Conservation (phyloP, 1,140 invertebrate species). For the Zophobas morio region DNA sequence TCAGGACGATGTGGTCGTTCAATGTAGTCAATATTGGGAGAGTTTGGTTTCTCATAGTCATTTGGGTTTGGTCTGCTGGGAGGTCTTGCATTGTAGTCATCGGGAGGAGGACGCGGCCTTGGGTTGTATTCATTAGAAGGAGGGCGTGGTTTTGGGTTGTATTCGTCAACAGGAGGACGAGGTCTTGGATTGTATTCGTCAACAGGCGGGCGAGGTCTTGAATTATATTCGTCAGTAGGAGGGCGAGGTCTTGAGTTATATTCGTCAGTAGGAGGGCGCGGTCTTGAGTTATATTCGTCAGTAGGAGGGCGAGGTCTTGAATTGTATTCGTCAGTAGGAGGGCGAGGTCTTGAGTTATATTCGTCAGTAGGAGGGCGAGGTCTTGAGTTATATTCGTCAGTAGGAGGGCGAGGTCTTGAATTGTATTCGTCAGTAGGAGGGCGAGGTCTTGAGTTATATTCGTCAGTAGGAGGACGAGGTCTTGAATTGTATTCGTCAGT, state of each 20-base stretch:
- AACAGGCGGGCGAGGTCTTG: neutral
- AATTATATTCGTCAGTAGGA: constrained; percentile 4
- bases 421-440: constrained; percentile 1
- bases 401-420: neutral
- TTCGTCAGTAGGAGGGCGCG: neutral
- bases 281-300: neutral
- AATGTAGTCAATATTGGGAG: constrained; percentile 1
- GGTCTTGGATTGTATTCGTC: constrained; percentile 5
- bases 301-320: neutral
- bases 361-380: neutral
- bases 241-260: neutral
- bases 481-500: neutral
- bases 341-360: neutral
- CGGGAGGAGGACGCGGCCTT: neutral
- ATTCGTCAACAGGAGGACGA: neutral
- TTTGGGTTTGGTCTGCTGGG: neutral
- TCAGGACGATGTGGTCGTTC: neutral
- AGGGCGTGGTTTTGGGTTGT: neutral
- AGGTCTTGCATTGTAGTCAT: neutral
- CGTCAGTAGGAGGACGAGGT: neutral
- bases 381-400: neutral
- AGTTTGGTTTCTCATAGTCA: neutral
- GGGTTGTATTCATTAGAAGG: constrained; percentile 1
- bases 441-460: neutral
- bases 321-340: neutral